Conservation (phyloP, 2,113 vertebrate species). For the Hucho hucho region DNA sequence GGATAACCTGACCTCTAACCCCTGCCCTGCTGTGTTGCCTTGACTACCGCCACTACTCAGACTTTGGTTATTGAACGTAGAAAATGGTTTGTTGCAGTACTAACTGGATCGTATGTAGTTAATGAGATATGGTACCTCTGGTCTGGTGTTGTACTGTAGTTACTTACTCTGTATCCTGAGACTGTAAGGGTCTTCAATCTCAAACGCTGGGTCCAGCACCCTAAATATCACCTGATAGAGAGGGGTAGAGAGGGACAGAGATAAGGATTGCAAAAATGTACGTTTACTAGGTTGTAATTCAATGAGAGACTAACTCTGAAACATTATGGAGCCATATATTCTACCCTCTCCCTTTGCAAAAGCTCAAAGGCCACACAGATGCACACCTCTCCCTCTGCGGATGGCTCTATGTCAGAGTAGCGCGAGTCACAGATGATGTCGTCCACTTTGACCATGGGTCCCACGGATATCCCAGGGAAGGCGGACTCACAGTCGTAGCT, state of each 20-base stretch:
- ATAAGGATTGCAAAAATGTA: not conserved
- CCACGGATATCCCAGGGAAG: conserved; percentile 81
- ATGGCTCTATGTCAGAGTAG: conserved; percentile 94
- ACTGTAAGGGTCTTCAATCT: conserved; percentile 92
- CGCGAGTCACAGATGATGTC: conserved; percentile 92
- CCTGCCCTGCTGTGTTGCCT: not conserved
- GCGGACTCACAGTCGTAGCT: conserved; percentile 84
- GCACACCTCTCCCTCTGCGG: conserved; percentile 90
- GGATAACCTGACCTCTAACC: conserved; percentile 35
- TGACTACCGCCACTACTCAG: not conserved
- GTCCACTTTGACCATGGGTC: conserved; percentile 88
- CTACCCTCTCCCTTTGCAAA: too few relatives aligned
- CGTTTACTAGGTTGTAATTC: too few relatives aligned
- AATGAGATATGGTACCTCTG: not conserved
- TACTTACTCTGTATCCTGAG: conserved; percentile 88
- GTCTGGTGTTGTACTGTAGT: not conserved
- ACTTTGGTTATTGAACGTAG: not conserved
- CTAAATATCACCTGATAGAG: conserved; percentile 86
- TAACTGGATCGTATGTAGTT: too few relatives aligned
- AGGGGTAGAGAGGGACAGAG: conserved; percentile 22
- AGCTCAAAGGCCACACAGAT: not conserved
- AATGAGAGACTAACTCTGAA: too few relatives aligned
- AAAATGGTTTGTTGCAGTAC: too few relatives aligned
- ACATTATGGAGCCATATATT: too few relatives aligned
- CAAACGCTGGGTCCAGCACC: conserved; percentile 88